These are phyloP conservation scores for Diuraphis noxia DNA, from an alignment of 1,140 invertebrate genomes.

Conservation along the genomic window DNA sequence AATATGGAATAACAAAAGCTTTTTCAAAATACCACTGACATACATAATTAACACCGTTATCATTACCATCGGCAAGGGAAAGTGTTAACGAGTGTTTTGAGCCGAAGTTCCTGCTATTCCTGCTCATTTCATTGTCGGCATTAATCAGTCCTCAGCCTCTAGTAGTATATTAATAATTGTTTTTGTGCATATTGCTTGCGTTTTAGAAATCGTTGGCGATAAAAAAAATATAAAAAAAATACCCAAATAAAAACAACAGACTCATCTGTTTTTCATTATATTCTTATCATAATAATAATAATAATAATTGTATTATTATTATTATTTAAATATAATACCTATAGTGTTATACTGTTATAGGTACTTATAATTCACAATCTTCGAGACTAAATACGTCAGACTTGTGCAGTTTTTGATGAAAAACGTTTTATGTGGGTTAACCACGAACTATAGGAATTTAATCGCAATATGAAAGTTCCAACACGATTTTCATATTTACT, in stretches of 20 bases:
- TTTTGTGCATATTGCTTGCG: slow-evolving; percentile 24
- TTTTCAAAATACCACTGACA: slow-evolving; percentile 27
- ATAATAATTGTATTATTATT: neutral
- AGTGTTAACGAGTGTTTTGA: slow-evolving; percentile 50
- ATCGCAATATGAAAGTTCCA: neutral
- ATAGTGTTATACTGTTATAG: too few relatives aligned
- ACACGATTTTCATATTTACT: neutral
- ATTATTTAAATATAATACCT: too few relatives aligned
- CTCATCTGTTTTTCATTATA: neutral
- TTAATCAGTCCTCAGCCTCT: slow-evolving; percentile 23
- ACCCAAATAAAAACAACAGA: slow-evolving; percentile 39
- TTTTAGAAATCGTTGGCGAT: slow-evolving; percentile 50
- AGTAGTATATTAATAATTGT: slow-evolving; percentile 34
- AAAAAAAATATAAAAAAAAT: slow-evolving; percentile 1
- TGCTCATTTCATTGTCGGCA: slow-evolving; percentile 20
- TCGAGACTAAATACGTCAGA: neutral
- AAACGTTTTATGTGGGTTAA: neutral
- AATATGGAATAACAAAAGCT: slow-evolving; percentile 27
- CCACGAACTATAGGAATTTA: neutral
- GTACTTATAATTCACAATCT: neutral
- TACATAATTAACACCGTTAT: slow-evolving; percentile 45
- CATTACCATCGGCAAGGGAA: slow-evolving; percentile 46
- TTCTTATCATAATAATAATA: neutral
- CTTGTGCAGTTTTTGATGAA: neutral
- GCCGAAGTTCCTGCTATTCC: slow-evolving; percentile 51